phyloP scores from a whole-genome alignment of 2,113 vertebrate species.

The Clarias macrocephalus region DNA sequence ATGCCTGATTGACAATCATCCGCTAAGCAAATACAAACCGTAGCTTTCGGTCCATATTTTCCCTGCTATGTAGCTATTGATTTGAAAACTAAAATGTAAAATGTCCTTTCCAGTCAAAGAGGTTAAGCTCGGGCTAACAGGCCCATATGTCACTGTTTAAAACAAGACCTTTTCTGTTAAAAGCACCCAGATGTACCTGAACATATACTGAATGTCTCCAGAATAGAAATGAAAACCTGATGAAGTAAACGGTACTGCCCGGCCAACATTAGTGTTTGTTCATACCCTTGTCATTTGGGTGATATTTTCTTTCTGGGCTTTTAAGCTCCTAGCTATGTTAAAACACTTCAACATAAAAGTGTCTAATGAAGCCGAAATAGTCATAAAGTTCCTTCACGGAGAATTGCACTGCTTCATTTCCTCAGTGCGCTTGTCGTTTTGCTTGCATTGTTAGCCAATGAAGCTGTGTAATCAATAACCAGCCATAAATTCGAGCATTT shows the following conservation, averaged over 20 bases:
- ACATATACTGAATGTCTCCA: background rate
- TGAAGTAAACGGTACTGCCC: slow-evolving; percentile 16
- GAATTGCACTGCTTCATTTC: background rate
- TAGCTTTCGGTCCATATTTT: background rate
- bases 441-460: background rate
- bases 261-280: background rate
- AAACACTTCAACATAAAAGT: slow-evolving; percentile 19
- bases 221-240: background rate
- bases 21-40: background rate
- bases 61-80: background rate
- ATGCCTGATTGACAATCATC: background rate
- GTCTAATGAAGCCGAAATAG: background rate
- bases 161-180: slow-evolving; percentile 11
- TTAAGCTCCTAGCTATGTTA: background rate
- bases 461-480: slow-evolving; percentile 39
- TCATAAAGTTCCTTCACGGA: background rate
- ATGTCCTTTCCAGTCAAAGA: background rate
- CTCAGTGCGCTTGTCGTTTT: background rate
- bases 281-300: background rate
- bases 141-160: slow-evolving; percentile 32
- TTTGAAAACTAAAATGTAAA: background rate
- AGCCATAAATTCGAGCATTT: slow-evolving; percentile 33
- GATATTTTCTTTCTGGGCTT: background rate
- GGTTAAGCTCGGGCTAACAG: slow-evolving; percentile 41
- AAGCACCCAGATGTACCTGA: background rate